phyloP scores from a whole-genome alignment of 2,888 invertebrate species.

The Helicoverpa assulta region DNA sequence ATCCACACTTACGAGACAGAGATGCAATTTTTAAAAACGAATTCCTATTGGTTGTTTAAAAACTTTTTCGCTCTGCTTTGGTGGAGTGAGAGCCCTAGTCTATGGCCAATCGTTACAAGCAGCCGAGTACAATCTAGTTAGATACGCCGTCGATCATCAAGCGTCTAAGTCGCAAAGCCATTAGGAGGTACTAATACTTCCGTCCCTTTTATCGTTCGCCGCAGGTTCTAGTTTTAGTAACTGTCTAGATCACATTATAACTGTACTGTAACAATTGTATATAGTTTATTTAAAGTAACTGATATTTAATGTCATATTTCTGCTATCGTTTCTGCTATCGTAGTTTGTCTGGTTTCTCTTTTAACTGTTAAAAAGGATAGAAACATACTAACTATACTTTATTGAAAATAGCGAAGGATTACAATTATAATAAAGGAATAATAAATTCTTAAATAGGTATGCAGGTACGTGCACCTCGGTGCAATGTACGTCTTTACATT shows the following conservation, averaged over 20 bases:
- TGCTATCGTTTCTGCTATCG: too few relatives aligned
- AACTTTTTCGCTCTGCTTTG: too few relatives aligned
- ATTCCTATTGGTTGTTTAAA: too few relatives aligned
- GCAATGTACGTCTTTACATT: conserved; percentile 3
- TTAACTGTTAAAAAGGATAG: too few relatives aligned
- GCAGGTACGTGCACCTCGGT: background rate
- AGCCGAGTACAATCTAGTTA: conserved; percentile 6
- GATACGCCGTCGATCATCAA: background rate
- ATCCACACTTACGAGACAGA: too few relatives aligned
- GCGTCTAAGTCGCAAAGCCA: conserved; percentile 8
- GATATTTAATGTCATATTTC: background rate
- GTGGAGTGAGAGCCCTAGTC: too few relatives aligned
- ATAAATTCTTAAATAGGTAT: background rate
- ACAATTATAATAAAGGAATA: background rate
- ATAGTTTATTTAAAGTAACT: background rate
- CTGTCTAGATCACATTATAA: background rate
- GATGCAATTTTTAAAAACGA: too few relatives aligned
- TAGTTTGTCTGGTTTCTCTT: too few relatives aligned
- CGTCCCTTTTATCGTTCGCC: conserved; percentile 21
- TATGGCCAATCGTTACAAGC: background rate
- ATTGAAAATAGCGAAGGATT: background rate
- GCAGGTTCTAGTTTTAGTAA: conserved; percentile 11
- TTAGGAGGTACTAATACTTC: conserved; percentile 18
- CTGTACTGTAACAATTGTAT: background rate
- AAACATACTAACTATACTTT: background rate